Base-by-base conservation (phyloP, 2,797 vertebrate genomes). In the Erpetoichthys calabaricus region DNA sequence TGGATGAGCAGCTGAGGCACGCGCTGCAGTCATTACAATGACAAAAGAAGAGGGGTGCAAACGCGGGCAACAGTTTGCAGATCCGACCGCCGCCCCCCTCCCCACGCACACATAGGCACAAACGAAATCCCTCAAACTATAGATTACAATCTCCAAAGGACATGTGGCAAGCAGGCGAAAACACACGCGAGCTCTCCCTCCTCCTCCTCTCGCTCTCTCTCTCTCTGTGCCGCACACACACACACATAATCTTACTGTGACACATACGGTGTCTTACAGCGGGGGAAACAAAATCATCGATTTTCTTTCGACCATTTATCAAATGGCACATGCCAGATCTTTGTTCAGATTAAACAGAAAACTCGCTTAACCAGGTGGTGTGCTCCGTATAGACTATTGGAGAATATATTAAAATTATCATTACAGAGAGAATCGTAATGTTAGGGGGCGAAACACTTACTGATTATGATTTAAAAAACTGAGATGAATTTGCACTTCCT, bases 11-110 rank as follows among this genome's bases (percentile, higher is more conserved):
- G 75, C 75, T 56, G 73, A 80, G 78, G 75, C 81, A 83, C 80
- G 80, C 73, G 80, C 65, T 66, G 60, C 41, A 3, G 60, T 76
- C 58, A 77, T 85, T 83, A 75, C 3, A 68, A 80, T 83, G 45
- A 82, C 67, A 80, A 81, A 64, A 58, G 62, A 59, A 59, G 64
- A 59, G 60, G 62, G 62, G 59, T 60, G 56, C 60, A 65, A 62
- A 66, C 67, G 68, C 57, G 61, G 67, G 69, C 70, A 74, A 74
- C 78, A 80, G 76, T 75, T 73, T 73, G 69, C 57, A 70, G 71
- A 64, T 59, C 63, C 44, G 64, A 53, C 59, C 53, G 62, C 65
- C 60, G 57, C 66, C 59, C 50, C 56, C 10, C 51, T 53, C 56
- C 56, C 44, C 6, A 4, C n/a, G 47, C 47, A 58, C 61, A 25